These are phyloP conservation scores for Chydorus sphaericus DNA, from an alignment of 2,888 invertebrate genomes.

Conservation along the genomic window DNA sequence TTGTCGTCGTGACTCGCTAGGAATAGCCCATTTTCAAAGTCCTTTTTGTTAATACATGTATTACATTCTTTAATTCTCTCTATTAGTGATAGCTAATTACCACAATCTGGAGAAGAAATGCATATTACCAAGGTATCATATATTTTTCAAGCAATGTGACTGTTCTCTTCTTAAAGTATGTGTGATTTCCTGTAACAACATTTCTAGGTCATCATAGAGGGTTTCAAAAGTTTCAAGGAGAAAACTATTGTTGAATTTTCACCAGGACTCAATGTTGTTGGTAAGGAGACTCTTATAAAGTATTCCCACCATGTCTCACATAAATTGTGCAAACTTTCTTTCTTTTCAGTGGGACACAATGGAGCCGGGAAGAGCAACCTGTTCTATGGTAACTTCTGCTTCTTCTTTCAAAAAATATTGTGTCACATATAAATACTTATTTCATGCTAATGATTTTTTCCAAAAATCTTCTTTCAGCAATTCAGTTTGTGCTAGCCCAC, in stretches of 20 bases:
- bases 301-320: no score
- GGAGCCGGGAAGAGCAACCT: constrained; percentile 99
- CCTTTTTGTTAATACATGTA: no score
- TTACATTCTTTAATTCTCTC: no score
- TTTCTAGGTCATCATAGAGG: constrained; percentile 63
- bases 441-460: no score
- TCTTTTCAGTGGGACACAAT: constrained; percentile 75
- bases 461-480: constrained; percentile 51
- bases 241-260: constrained; percentile 96
- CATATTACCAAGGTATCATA: neutral
- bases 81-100: no score
- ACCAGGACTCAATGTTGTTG: constrained; percentile 77
- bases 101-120: neutral
- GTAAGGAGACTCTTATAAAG: no score
- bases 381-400: constrained; percentile 74
- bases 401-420: no score
- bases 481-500: constrained; percentile 98
- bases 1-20: no score
- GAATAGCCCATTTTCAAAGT: no score
- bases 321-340: neutral
- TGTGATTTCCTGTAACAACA: neutral
- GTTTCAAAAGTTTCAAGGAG: constrained; percentile 96
- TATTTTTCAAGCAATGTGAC: neutral
- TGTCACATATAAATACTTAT: no score
- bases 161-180: neutral